Evolutionary conservation across 2,797 vertebrate genomes (phyloP).

Genomic region (Vultur gryphus): DNA sequence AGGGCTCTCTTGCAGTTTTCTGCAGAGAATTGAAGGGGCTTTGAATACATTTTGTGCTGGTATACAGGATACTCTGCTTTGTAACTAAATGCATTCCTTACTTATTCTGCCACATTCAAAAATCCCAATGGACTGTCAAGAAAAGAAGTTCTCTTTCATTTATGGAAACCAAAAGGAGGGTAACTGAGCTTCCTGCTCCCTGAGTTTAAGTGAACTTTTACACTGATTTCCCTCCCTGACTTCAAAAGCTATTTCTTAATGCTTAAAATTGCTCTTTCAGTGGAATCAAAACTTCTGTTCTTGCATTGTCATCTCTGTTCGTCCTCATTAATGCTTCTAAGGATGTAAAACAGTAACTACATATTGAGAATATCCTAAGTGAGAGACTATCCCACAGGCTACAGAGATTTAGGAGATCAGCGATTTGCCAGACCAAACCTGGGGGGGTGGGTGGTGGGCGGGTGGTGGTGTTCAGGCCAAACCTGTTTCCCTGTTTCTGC

Average conservation of each 20-base stretch:
- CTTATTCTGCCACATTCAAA: background rate
- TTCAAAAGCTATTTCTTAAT: background rate
- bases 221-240: background rate
- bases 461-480: background rate
- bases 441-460: no score
- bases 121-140: background rate
- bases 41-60: slow-evolving; percentile 15
- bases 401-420: background rate
- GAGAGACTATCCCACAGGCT: background rate
- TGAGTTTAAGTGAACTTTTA: background rate
- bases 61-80: background rate
- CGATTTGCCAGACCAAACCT: background rate
- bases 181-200: background rate
- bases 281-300: background rate
- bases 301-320: background rate
- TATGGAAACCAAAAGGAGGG: background rate
- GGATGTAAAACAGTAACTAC: background rate
- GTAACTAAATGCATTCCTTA: background rate
- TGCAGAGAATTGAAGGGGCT: slow-evolving; percentile 11
- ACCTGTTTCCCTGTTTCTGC: background rate
- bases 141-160: background rate
- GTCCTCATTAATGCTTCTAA: background rate
- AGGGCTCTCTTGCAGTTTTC: slow-evolving; percentile 7
- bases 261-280: background rate
- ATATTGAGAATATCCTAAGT: background rate